Evolutionary conservation across 2,888 invertebrate species (phyloP), one percentile per base, ranked within the genome.

Genomic region (Drosophila yooni): DNA sequence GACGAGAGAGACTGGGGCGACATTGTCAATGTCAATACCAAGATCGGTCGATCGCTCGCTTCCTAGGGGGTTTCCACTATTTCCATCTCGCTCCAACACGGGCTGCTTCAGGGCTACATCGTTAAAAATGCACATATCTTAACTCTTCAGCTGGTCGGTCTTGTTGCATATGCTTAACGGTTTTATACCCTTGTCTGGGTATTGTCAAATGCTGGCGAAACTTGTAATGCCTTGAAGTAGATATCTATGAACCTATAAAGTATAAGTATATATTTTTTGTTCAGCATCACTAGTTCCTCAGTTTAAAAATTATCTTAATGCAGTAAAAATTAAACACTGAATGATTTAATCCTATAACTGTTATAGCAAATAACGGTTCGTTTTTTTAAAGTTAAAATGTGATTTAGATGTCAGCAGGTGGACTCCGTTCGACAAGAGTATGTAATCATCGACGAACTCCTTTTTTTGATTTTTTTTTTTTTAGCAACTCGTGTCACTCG

Each of bases 21-120:
- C 83, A 84, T 84, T 87, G 84, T 79, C 82, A 83, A 83, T 84
- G 82, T 87, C 88, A 87, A 83, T 81, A 81, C 48, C 79, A 83
- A 81, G 78, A 84, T 82, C 74, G 38, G 11, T 64, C 66, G 62
- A 74, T 63, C 29, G 53, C 40, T 54, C 29, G 43, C 50, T 72
- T 48, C 34, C 10, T 34, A 46, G 53, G 64, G 50, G 33, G n/a
- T 25, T 21, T 51, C 61, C 51, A 36, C 8, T 53, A 54, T n/a
- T 38, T 57, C 40, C 36, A 63, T 50, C 74, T 58, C 60, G n/a
- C 53, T 74, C 50, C 27, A 1, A 46, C 34, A 34, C 43, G 11
- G 46, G 27, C 52, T 5, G 15, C 18, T 38, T 53, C 29, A 34
- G 38, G 58, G 52, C 58, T 68, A 48, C 48, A 56, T 51, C 48